Base-by-base conservation (phyloP, 2,797 vertebrate species). In the Leuciscus waleckii region DNA sequence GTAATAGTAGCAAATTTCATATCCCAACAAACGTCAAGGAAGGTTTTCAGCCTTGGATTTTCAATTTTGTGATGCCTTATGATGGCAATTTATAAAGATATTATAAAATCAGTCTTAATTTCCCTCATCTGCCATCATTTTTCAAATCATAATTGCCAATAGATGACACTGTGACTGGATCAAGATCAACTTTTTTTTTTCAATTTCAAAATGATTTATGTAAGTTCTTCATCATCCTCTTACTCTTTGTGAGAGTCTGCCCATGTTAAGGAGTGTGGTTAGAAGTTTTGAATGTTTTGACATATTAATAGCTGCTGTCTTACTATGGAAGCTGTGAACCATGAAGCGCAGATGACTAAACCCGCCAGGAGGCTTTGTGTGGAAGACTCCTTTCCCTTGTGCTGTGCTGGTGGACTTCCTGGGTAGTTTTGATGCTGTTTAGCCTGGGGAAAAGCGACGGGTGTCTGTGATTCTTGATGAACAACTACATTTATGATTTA, bases 401-500 rank as follows among this genome's bases (percentile, higher is more conserved):
- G 83, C 87, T 84, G 85, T 79, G 71, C 90, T 90, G 79, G 89
- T 80, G 82, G 83, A 87, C 86, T 88, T 79, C 89, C 91, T 86
- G 89, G 89, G 90, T 87, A 87, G 89, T 82, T 83, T 89, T 92
- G 86, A 88, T 90, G 87, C 87, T 93, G 92, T 93, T 93, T 95
- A 94, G 94, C 95, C 95, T 93, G 85, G 94, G 94, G 94, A 95
- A 91, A 94, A 94, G 93, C 94, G 88, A 91, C 93, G 94, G 94
- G 94, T 94, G 93, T 94, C 93, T 94, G 92, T 92, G 95, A 95
- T 94, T 95, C 95, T 95, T 95, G 95, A 95, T 95, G 94, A 95
- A 95, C 93, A 93, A 94, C 94, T 93, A 93, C 92, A 93, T 95
- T 92, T 94, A 93, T 93, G 94, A 89, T 88, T 89, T 85, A 89